Evolutionary conservation across 2,113 vertebrate genomes (phyloP).

Genomic region (Orycteropus afer): DNA sequence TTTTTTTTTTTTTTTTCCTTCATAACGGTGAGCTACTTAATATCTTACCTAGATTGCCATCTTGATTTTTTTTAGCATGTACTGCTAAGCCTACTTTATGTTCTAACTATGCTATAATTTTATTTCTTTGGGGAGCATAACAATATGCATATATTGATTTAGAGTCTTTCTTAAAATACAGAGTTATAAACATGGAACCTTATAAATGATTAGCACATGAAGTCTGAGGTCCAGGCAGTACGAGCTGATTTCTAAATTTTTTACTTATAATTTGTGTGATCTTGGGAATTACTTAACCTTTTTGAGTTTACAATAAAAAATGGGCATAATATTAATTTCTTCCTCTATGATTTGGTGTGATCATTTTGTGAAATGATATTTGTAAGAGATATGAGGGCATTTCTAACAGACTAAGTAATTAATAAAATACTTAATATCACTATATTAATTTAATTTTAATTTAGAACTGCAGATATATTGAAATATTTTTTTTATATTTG

Average conservation of each 20-base stretch:
- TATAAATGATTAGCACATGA: not conserved
- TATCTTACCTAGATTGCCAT: not conserved
- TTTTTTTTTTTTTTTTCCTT: not conserved
- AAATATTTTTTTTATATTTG: not conserved
- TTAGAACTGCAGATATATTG: not conserved
- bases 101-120: slow-evolving; percentile 7
- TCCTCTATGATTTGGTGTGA: not conserved
- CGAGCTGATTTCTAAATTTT: not conserved
- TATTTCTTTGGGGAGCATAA: slow-evolving; percentile 43
- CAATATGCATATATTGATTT: not conserved
- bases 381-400: not conserved
- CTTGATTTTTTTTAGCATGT: slow-evolving; percentile 30
- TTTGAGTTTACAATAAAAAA: not conserved
- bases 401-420: not conserved
- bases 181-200: not conserved
- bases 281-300: not conserved
- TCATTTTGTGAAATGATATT: not conserved
- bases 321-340: not conserved
- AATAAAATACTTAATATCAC: not conserved
- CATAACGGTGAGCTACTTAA: not conserved
- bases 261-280: not conserved
- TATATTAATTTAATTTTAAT: not conserved
- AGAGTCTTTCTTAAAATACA: not conserved
- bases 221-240: not conserved
- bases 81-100: not conserved